These are phyloP conservation scores for Gracilinanus agilis DNA, from an alignment of 2,113 vertebrate species.

Conservation along the genomic window DNA sequence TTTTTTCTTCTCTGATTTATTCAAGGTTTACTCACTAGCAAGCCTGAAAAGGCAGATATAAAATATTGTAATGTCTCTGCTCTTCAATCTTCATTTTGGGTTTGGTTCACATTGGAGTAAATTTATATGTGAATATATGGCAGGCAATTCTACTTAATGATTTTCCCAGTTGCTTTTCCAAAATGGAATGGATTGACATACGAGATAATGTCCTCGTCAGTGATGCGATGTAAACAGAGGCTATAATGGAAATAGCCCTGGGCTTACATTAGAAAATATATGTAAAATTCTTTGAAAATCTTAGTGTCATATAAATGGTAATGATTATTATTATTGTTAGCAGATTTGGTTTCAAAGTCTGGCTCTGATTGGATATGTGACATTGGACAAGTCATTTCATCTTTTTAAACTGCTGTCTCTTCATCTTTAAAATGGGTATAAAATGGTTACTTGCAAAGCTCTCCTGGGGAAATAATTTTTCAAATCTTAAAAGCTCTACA, in stretches of 20 bases:
- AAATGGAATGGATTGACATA: not conserved
- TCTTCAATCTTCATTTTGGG: slow-evolving; percentile 32
- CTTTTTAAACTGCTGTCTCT: not conserved
- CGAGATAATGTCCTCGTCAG: not conserved
- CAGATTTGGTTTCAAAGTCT: not conserved
- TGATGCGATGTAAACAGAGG: not conserved
- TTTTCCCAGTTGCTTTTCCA: slow-evolving; percentile 40
- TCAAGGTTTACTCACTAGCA: not conserved
- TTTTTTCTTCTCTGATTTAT: slow-evolving; percentile 41
- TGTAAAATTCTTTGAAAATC: not conserved
- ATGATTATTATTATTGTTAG: not conserved
- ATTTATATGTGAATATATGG: slow-evolving; percentile 25
- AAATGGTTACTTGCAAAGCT: not conserved
- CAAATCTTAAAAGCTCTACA: not conserved
- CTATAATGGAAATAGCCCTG: not conserved
- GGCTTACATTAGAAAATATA: not conserved
- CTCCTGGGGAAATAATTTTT: not conserved
- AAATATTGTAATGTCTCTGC: slow-evolving; percentile 27
- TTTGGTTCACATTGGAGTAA: not conserved
- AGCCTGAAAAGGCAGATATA: slow-evolving; percentile 2
- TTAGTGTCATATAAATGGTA: not conserved
- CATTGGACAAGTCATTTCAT: not conserved
- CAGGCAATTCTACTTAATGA: slow-evolving; percentile 46
- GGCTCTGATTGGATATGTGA: not conserved
- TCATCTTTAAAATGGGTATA: not conserved